Evolutionary conservation across 2,888 invertebrate genomes (phyloP).

Genomic region (Diabrotica balteata): DNA sequence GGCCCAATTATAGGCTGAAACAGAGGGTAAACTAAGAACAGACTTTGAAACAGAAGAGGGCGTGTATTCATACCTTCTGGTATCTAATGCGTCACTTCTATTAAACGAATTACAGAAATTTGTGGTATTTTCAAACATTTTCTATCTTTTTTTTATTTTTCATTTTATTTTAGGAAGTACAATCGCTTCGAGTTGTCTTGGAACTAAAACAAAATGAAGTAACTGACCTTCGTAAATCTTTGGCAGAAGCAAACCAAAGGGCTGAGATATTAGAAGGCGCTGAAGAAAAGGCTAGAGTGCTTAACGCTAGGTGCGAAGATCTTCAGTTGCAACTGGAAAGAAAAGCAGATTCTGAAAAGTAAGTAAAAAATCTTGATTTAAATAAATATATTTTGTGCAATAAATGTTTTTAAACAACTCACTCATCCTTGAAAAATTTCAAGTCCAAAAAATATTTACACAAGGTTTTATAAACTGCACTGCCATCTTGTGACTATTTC

Average conservation of each 20-base stretch:
- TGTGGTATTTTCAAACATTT: background rate
- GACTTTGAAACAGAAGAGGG: too few relatives aligned
- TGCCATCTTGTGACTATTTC: too few relatives aligned
- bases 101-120: constrained; percentile 6
- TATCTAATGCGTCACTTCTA: background rate
- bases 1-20: too few relatives aligned
- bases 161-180: constrained; percentile 70
- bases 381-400: background rate
- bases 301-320: constrained; percentile 87
- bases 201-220: constrained; percentile 89
- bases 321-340: constrained; percentile 76
- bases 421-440: too few relatives aligned
- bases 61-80: too few relatives aligned
- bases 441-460: too few relatives aligned
- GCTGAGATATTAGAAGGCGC: constrained; percentile 77
- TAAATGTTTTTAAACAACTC: too few relatives aligned
- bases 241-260: constrained; percentile 74
- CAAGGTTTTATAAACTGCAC: too few relatives aligned
- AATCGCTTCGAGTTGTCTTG: constrained; percentile 85
- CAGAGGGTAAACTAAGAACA: too few relatives aligned
- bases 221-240: constrained; percentile 75
- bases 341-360: constrained; percentile 78
- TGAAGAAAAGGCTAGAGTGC: constrained; percentile 75
- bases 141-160: too few relatives aligned
- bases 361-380: constrained; percentile 39